These are phyloP conservation scores for Neoniphon sammara DNA, from an alignment of 2,797 vertebrate species.

Conservation along the genomic window DNA sequence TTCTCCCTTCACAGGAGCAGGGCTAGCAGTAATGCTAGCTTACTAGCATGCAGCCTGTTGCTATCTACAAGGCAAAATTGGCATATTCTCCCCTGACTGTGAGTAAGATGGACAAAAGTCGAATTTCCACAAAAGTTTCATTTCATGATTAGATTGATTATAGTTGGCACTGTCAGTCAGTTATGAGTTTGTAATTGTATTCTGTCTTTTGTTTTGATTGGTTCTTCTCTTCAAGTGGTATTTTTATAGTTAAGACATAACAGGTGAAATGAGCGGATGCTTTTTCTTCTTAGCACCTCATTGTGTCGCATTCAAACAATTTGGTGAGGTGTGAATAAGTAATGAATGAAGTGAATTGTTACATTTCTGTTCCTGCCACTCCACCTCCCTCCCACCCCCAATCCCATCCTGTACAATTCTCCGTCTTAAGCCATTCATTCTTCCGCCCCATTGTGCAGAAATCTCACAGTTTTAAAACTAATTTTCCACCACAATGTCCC, in stretches of 20 bases:
- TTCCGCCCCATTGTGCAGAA: slow-evolving; percentile 48
- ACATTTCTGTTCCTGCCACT: slow-evolving; percentile 36
- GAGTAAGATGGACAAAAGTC: too few relatives aligned
- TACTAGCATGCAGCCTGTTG: too few relatives aligned
- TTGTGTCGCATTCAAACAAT: slow-evolving; percentile 31
- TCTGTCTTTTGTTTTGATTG: slow-evolving; percentile 11
- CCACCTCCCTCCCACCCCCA: slow-evolving; percentile 46
- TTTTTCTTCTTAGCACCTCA: slow-evolving; percentile 19
- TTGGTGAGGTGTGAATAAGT: slow-evolving; percentile 43
- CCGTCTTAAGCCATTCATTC: slow-evolving; percentile 43
- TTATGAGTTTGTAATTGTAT: background rate
- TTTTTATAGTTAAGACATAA: slow-evolving; percentile 7
- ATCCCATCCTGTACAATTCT: slow-evolving; percentile 24
- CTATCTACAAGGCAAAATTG: too few relatives aligned
- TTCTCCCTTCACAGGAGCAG: too few relatives aligned
- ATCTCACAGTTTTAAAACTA: slow-evolving; percentile 53
- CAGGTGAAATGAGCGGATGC: too few relatives aligned
- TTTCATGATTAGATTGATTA: too few relatives aligned
- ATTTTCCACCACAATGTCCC: slow-evolving; percentile 50
- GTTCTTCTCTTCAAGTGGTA: slow-evolving; percentile 13
- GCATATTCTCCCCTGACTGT: too few relatives aligned
- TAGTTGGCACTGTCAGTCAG: background rate
- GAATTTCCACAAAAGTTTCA: too few relatives aligned
- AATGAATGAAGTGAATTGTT: slow-evolving; percentile 44
- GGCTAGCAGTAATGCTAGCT: too few relatives aligned